Evolutionary conservation across 2,888 invertebrate genomes (phyloP).

Genomic region (Xylota sylvarum): DNA sequence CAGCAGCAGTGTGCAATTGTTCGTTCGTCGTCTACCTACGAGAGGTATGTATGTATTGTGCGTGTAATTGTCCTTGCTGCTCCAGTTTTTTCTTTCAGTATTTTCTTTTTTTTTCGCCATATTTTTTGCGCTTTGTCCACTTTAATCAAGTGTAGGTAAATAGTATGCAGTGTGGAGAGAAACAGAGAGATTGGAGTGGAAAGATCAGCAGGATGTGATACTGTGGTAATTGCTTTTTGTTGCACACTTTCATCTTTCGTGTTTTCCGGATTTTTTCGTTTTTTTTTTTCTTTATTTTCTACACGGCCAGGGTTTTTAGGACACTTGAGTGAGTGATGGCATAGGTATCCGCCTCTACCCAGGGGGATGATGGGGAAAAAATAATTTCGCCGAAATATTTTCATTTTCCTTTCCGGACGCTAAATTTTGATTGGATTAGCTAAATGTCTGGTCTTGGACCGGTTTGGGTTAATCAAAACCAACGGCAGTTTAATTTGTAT

Average conservation of each 20-base stretch:
- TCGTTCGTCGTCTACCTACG: conserved; percentile 13
- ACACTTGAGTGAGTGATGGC: conserved; percentile 35
- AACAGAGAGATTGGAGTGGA: conserved; percentile 6
- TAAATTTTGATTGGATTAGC: conserved; percentile 32
- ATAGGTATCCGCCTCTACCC: not conserved
- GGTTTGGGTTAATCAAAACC: not conserved
- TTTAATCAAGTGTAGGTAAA: conserved; percentile 71
- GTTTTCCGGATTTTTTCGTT: conserved; percentile 30
- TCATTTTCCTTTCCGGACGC: conserved; percentile 5
- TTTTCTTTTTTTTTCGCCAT: not conserved
- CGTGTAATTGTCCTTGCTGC: conserved; percentile 65
- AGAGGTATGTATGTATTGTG: conserved; percentile 51
- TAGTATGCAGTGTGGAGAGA: conserved; percentile 28
- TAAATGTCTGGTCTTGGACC: conserved; percentile 6
- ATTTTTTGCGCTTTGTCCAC: conserved; percentile 32
- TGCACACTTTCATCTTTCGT: conserved; percentile 46
- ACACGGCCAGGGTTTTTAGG: conserved; percentile 14
- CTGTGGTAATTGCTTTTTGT: conserved; percentile 61
- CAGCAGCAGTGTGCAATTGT: conserved; percentile 7
- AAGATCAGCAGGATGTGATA: conserved; percentile 66
- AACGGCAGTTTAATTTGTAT: conserved; percentile 26
- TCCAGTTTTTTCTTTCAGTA: conserved; percentile 25
- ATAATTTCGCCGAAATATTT: conserved; percentile 31
- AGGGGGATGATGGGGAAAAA: conserved; percentile 9
- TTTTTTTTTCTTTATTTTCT: not conserved